Conservation (phyloP, 2,113 vertebrate species). For the Oreochromis niloticus region DNA sequence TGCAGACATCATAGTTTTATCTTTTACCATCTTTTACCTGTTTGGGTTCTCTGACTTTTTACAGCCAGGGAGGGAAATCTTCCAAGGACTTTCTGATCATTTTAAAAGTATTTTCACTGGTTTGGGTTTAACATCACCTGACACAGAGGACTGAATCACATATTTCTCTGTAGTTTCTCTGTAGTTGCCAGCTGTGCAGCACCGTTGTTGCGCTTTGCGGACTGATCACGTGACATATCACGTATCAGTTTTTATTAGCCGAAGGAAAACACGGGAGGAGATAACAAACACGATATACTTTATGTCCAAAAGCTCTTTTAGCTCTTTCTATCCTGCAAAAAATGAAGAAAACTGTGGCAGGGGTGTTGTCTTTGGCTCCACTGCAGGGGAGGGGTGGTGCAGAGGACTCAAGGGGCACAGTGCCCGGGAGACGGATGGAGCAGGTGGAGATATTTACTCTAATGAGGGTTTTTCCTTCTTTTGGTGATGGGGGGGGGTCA, state of each 20-base stretch:
- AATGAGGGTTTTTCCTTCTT: not conserved
- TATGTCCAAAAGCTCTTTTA: not conserved
- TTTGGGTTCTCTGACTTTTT: not conserved
- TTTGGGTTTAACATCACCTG: accelerated
- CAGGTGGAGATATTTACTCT: not conserved
- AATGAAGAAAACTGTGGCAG: not conserved
- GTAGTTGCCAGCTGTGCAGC: not conserved
- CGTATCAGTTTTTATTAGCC: not conserved
- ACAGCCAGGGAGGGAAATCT: not conserved
- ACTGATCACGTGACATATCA: accelerated
- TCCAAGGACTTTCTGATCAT: not conserved
- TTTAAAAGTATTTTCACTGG: not conserved
- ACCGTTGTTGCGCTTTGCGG: not conserved
- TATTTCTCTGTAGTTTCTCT: not conserved
- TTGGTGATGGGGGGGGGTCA: accelerated
- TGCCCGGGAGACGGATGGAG: not conserved
- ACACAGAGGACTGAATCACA: not conserved
- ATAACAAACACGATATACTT: accelerated
- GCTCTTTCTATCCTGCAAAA: not conserved
- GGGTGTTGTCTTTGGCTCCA: not conserved
- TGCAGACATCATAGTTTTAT: not conserved
- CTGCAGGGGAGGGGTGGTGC: not conserved
- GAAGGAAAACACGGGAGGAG: not conserved
- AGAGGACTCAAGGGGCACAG: not conserved
- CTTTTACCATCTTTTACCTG: accelerated